Base-by-base conservation (phyloP, 1,140 invertebrate genomes). In the Helicoverpa zea region DNA sequence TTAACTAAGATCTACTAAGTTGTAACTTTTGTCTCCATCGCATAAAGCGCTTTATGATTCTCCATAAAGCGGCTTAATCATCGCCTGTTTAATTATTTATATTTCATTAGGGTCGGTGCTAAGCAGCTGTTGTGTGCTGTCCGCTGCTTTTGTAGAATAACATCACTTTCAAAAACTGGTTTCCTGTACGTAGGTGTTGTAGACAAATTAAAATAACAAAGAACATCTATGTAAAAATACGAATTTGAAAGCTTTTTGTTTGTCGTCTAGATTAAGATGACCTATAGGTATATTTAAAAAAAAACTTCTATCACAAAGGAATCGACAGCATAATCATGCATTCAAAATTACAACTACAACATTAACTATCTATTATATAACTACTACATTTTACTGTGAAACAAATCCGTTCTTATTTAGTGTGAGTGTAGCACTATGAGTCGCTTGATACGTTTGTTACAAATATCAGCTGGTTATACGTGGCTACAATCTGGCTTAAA, bases 91-190 rank as follows among this genome's bases (percentile, higher is more conserved):
- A 29, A 72, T 72, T n/a, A 72, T 72, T 29, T 72, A 72, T 72
- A 54, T 52, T 72, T 54, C 18, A 72, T 72, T 52, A 72, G 12
- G 12, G 64, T 43, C 9, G 10, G 18, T 72, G 68, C 49, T 72
- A 54, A 54, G 68, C 49, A 52, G 30, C 68, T 13, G 23, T 13
- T 29, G 18, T 14, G 49, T 29, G 23, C 23, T 72, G 49, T 54
- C 12, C 18, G 49, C 10, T 30, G 30, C 30, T 54, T 54, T 52
- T 54, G 18, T 43, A 13, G 3, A 64, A 64, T n/a, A 16, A 51
- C 73, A 61, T n/a, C 56, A 23, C 58, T 18, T 63, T 74, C 43
- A 61, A 49, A 63, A 75, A 23, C 16, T 75, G 43, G 43, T 75
- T 75, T 49, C 35, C 5, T 47, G 68, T 47, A 54, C 5, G 52